A percentile compares a stretch with the other conserved stretches of the same genome.
Evolutionary conservation across 2,888 invertebrate genomes (phyloP).

Genomic region (Sipunculus nudus): DNA sequence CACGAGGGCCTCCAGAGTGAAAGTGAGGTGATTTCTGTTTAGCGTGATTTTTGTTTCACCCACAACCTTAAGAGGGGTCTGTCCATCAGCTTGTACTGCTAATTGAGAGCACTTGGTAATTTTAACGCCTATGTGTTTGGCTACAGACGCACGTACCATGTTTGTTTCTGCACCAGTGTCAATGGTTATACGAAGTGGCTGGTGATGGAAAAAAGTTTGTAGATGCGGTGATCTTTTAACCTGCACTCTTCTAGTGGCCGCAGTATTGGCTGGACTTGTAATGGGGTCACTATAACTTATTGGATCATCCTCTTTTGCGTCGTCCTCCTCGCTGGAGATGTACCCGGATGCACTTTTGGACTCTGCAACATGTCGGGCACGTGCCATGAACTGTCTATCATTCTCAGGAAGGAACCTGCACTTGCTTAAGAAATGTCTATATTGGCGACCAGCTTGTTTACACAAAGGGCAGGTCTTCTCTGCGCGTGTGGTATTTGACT

Average conservation of each 20-base stretch:
- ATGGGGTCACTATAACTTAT: not conserved
- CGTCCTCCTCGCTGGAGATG: slow-evolving; percentile 1
- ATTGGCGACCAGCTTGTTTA: slow-evolving; percentile 23
- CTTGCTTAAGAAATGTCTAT: slow-evolving; percentile 33
- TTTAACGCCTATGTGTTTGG: not conserved
- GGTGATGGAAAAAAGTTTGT: slow-evolving; percentile 29
- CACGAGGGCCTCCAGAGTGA: slow-evolving; percentile 23
- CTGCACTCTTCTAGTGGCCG: slow-evolving; percentile 15
- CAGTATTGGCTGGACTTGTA: not conserved
- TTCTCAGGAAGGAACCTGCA: slow-evolving; percentile 34
- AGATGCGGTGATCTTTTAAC: slow-evolving; percentile 29
- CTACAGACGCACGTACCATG: slow-evolving; percentile 32
- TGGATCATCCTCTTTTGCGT: not conserved
- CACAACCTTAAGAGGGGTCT: slow-evolving; percentile 27
- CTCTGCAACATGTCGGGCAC: slow-evolving; percentile 16
- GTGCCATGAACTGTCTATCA: slow-evolving; percentile 31
- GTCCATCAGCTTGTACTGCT: slow-evolving; percentile 29
- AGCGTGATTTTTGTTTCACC: slow-evolving; percentile 19
- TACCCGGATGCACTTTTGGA: too few species aligned
- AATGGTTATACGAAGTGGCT: slow-evolving; percentile 25
- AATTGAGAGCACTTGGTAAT: not conserved
- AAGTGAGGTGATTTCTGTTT: not conserved
- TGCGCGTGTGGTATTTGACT: too few species aligned
- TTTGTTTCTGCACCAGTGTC: slow-evolving; percentile 32
- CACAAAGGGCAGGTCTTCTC: slow-evolving; percentile 30